Conservation (phyloP, 1,140 invertebrate species). For the Hetaerina americana region DNA sequence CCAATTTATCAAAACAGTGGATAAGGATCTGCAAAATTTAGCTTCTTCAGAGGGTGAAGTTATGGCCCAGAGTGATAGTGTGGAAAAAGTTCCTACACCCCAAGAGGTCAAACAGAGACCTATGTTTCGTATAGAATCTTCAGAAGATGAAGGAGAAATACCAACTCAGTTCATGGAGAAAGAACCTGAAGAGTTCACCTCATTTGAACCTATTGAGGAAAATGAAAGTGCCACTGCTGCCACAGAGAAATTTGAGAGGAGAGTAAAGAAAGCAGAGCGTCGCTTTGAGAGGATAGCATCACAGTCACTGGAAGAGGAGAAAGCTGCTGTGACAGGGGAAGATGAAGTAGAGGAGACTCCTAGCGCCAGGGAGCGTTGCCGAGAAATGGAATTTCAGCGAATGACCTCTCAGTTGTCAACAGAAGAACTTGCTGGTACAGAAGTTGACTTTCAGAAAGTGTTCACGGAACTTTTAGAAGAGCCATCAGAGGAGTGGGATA, state of each 20-base stretch:
- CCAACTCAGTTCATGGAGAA: not conserved
- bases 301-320: conserved; percentile 21
- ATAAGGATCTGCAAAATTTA: not conserved
- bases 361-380: conserved; percentile 22
- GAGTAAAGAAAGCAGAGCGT: conserved; percentile 35
- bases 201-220: conserved; percentile 1
- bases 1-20: not conserved
- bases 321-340: conserved; percentile 10
- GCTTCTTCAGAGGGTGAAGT: not conserved
- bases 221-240: conserved; percentile 9
- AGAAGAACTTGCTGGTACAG: conserved; percentile 28
- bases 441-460: conserved; percentile 27
- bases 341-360: not conserved
- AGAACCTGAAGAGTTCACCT: not conserved
- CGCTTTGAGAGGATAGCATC: conserved; percentile 43
- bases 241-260: conserved; percentile 23
- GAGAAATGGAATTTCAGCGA: conserved; percentile 33
- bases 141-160: conserved; percentile 21
- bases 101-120: conserved; percentile 11
- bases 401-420: conserved; percentile 33
- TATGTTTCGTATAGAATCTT: conserved; percentile 28
- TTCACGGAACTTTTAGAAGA: conserved; percentile 33
- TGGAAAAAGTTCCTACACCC: not conserved
- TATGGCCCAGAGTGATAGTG: not conserved
- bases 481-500: conserved; percentile 19